Conservation (phyloP, 2,797 vertebrate genomes). For the Eulemur coronatus region DNA sequence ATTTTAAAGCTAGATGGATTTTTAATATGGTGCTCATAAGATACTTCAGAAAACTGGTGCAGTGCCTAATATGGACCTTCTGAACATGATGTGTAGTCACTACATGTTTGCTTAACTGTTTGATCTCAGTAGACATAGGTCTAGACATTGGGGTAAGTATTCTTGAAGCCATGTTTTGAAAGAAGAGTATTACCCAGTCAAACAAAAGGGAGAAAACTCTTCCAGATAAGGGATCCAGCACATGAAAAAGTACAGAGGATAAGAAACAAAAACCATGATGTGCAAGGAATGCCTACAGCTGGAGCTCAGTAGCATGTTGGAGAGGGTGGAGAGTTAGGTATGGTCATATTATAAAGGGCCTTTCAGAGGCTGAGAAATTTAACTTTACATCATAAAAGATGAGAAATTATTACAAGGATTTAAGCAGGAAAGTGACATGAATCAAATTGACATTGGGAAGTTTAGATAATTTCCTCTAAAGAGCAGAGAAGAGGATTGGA, state of each 20-base stretch:
- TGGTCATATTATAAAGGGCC: background rate
- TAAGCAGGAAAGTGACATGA: background rate
- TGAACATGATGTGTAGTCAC: background rate
- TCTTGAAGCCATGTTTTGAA: background rate
- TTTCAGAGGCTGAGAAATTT: background rate
- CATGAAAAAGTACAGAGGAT: background rate
- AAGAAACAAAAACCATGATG: background rate
- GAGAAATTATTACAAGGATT: background rate
- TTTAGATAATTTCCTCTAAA: constrained; percentile 22
- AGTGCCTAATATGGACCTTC: background rate
- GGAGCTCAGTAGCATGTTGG: background rate
- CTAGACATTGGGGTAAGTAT: background rate
- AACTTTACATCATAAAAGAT: background rate
- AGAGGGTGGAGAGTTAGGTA: background rate
- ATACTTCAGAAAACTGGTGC: background rate
- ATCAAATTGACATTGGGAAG: background rate
- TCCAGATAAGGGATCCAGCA: background rate
- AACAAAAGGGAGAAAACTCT: background rate
- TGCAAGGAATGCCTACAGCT: background rate
- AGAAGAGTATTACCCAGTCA: background rate
- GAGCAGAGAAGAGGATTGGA: background rate
- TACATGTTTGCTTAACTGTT: background rate
- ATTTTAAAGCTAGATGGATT: background rate
- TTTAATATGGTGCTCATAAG: background rate
- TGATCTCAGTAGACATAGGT: background rate